Evolutionary conservation across 2,113 vertebrate genomes (phyloP).

Genomic region (Equus quagga): DNA sequence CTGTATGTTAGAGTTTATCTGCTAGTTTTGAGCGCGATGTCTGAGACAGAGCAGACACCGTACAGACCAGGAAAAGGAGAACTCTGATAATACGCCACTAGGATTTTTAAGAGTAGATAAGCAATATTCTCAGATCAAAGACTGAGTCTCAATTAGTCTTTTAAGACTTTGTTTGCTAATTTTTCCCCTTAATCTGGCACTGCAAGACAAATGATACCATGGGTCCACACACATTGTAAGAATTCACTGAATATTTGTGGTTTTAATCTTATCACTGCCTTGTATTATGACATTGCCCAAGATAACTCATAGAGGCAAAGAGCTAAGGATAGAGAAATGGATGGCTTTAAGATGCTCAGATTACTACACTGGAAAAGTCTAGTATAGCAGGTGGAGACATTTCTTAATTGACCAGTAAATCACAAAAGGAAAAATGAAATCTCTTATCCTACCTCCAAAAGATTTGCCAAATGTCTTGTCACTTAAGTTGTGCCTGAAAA

Average conservation of each 20-base stretch:
- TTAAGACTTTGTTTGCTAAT: not conserved
- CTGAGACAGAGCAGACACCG: too few relatives aligned
- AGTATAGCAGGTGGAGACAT: not conserved
- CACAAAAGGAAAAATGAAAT: not conserved
- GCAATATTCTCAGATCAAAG: not conserved
- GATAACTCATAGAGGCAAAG: not conserved
- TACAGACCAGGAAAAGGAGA: not conserved
- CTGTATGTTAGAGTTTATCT: not conserved
- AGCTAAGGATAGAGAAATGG: not conserved
- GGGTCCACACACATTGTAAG: not conserved
- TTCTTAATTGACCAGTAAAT: not conserved
- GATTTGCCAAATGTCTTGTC: not conserved
- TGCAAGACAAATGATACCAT: not conserved
- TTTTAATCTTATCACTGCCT: slow-evolving; percentile 20
- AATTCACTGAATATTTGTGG: not conserved
- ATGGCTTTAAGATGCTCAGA: not conserved
- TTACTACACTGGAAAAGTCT: not conserved
- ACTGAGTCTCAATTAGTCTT: not conserved
- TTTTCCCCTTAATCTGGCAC: not conserved
- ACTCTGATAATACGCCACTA: not conserved
- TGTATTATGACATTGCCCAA: not conserved
- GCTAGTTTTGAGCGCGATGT: not conserved
- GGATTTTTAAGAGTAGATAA: not conserved
- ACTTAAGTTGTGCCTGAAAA: not conserved
- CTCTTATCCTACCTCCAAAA: not conserved